Conservation (phyloP, 2,797 vertebrate species). For the Typhlichthys eigenmanni region DNA sequence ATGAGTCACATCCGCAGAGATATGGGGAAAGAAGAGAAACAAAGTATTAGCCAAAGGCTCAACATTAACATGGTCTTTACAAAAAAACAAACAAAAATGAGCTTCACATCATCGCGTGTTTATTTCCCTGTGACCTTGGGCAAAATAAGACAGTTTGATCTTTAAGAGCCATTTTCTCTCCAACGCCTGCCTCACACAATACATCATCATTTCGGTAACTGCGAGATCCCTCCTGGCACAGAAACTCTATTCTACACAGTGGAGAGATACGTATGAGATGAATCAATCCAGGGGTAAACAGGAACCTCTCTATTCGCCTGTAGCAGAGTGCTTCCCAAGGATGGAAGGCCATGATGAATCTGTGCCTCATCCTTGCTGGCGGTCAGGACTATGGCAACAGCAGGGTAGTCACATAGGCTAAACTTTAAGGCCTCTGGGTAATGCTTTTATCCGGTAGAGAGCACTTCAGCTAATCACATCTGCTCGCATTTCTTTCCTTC, state of each 20-base stretch:
- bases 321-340: conserved; percentile 24
- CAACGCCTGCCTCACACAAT: conserved; percentile 24
- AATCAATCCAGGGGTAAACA: conserved; percentile 58
- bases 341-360: conserved; percentile 39
- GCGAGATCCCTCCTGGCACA: conserved; percentile 37
- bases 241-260: conserved; percentile 12
- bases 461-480: conserved; percentile 46
- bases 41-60: conserved; percentile 39
- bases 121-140: conserved; percentile 18
- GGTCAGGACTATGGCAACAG: conserved; percentile 14
- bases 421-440: conserved; percentile 53
- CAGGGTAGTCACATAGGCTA: conserved; percentile 39
- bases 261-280: conserved; percentile 11
- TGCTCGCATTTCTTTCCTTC: conserved; percentile 17
- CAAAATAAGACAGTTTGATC: conserved; percentile 26
- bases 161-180: conserved; percentile 23
- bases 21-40: conserved; percentile 51
- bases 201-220: conserved; percentile 4
- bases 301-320: conserved; percentile 31
- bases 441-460: conserved; percentile 55
- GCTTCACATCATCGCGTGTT: not conserved
- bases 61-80: not conserved
- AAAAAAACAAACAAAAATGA: too few species aligned
- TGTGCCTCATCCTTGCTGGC: conserved; percentile 28
- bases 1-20: conserved; percentile 31